Percentiles rank a stretch among this genome's conserved stretches.
These are phyloP conservation scores for Esox masquinongy DNA, from an alignment of 2,797 vertebrate genomes.

Conservation along the genomic window DNA sequence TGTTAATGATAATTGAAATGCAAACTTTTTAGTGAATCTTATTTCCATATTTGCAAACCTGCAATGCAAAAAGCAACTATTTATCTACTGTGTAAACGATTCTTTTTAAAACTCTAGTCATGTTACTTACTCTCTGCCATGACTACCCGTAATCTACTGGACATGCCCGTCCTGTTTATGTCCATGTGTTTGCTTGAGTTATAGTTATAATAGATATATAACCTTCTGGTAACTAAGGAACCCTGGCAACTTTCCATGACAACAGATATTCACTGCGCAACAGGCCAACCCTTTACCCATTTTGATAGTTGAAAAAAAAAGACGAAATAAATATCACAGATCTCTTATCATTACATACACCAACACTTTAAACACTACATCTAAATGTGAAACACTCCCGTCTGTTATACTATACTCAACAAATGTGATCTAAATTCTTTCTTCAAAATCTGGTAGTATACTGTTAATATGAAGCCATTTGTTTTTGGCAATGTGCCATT, in stretches of 20 bases:
- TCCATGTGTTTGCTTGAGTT: slow-evolving; percentile 58
- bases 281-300: slow-evolving; percentile 63
- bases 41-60: slow-evolving; percentile 58
- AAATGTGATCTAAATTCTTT: slow-evolving; percentile 38
- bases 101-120: slow-evolving; percentile 67
- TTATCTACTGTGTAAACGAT: slow-evolving; percentile 83
- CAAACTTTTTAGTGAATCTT: slow-evolving; percentile 41
- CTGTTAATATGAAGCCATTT: slow-evolving; percentile 14
- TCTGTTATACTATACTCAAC: slow-evolving; percentile 51
- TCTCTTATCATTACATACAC: slow-evolving; percentile 63
- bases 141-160: slow-evolving; percentile 98
- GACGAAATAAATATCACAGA: slow-evolving; percentile 60
- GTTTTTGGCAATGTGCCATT: slow-evolving; percentile 41
- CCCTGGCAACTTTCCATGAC: slow-evolving; percentile 58
- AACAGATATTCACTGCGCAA: slow-evolving; percentile 69
- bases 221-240: slow-evolving; percentile 62
- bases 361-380: slow-evolving; percentile 63
- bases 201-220: slow-evolving; percentile 56
- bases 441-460: slow-evolving; percentile 35
- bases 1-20: slow-evolving; percentile 42
- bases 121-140: slow-evolving; percentile 81
- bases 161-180: slow-evolving; percentile 81
- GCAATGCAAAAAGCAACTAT: slow-evolving; percentile 58
- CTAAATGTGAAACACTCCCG: slow-evolving; percentile 66
- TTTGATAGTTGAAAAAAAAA: slow-evolving; percentile 51